These are phyloP conservation scores for Psittacula echo DNA, from an alignment of 2,797 vertebrate genomes.

Conservation along the genomic window DNA sequence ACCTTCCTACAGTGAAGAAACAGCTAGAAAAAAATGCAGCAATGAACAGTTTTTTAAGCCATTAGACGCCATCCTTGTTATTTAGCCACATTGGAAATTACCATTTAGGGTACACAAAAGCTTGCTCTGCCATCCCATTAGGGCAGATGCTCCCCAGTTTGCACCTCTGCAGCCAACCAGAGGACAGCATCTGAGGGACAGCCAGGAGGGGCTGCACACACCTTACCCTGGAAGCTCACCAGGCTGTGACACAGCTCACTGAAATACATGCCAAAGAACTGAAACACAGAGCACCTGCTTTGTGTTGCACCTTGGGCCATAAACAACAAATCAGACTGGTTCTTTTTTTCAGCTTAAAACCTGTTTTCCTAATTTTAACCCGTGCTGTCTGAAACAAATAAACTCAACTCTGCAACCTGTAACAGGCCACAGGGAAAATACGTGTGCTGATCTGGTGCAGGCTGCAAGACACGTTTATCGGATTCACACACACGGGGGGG, in stretches of 20 bases:
- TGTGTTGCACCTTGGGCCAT: neutral
- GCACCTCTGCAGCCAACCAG: neutral
- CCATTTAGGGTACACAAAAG: neutral
- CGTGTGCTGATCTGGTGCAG: neutral
- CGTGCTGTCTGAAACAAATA: neutral
- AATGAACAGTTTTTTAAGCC: slow-evolving; percentile 60
- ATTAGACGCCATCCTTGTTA: neutral
- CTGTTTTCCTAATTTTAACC: neutral
- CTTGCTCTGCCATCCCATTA: neutral
- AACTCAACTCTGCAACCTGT: neutral
- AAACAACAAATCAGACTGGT: neutral
- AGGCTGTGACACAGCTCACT: neutral
- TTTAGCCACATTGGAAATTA: slow-evolving; percentile 42
- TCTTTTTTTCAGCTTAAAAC: neutral
- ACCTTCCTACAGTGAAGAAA: slow-evolving; percentile 79
- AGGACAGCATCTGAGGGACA: neutral
- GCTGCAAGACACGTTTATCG: neutral
- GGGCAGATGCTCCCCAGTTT: neutral
- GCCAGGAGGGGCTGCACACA: neutral
- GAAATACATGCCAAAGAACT: neutral
- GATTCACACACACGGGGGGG: neutral
- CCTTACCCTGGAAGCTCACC: neutral
- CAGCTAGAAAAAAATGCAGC: slow-evolving; percentile 34
- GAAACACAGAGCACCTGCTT: neutral
- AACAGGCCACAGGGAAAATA: neutral